Percentiles rank a stretch among this genome's conserved stretches.
Conservation (phyloP, 2,797 vertebrate species). For the Danio jaintianensis region DNA sequence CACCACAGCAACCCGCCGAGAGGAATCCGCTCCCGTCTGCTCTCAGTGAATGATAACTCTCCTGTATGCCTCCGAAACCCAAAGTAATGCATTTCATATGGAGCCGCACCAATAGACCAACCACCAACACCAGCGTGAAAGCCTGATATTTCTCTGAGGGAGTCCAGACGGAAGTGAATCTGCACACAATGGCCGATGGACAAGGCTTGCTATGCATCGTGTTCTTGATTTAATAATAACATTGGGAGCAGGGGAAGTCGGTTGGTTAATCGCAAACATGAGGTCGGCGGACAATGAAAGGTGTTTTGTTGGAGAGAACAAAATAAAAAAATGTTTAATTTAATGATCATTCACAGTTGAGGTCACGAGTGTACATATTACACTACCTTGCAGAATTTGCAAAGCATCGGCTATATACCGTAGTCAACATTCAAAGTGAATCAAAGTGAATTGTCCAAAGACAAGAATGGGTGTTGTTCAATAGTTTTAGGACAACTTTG, state of each 20-base stretch:
- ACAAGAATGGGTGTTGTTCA: too few species aligned
- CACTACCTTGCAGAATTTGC: background rate
- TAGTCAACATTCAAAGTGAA: too few species aligned
- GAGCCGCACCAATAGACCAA: slow-evolving; percentile 31
- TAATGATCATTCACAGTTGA: background rate
- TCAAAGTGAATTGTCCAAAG: too few species aligned
- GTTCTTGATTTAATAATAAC: slow-evolving; percentile 57
- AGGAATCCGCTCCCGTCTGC: slow-evolving; percentile 73
- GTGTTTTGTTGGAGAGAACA: slow-evolving; percentile 8
- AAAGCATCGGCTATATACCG: too few species aligned
- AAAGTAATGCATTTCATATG: slow-evolving; percentile 48
- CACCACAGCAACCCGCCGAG: slow-evolving; percentile 77
- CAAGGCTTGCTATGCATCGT: slow-evolving; percentile 21
- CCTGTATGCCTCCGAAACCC: slow-evolving; percentile 31
- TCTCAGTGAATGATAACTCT: slow-evolving; percentile 67
- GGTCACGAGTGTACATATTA: background rate
- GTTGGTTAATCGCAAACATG: slow-evolving; percentile 43
- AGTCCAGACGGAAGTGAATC: slow-evolving; percentile 30
- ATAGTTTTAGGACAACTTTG: too few species aligned
- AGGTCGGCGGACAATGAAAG: slow-evolving; percentile 34
- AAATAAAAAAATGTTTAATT: background rate
- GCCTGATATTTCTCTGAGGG: background rate
- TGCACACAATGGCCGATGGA: slow-evolving; percentile 21
- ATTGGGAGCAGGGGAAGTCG: slow-evolving; percentile 27
- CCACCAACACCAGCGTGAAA: slow-evolving; percentile 16